These are phyloP conservation scores for Phymastichus coffea DNA, from an alignment of 1,140 invertebrate species.

Conservation along the genomic window DNA sequence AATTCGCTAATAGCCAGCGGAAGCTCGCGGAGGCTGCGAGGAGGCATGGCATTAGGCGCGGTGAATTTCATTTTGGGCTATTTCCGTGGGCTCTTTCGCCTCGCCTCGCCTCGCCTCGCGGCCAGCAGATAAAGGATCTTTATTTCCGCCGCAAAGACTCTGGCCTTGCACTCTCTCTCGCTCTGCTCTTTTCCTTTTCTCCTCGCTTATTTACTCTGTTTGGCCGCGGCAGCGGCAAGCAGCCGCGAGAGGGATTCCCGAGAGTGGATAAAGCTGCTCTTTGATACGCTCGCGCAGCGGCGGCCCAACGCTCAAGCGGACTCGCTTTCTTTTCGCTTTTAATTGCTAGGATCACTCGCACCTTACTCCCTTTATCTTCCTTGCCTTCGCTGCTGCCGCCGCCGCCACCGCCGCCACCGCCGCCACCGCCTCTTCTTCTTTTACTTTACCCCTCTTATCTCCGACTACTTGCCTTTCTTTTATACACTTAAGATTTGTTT, in stretches of 20 bases:
- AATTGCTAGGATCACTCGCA: conserved; percentile 17
- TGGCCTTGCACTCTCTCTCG: too few species aligned
- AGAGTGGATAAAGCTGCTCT: conserved; percentile 13
- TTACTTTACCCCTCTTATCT: not conserved
- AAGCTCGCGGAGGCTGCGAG: not conserved
- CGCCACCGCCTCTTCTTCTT: not conserved
- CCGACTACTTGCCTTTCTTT: not conserved
- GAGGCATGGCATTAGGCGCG: not conserved
- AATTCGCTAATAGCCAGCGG: conserved; percentile 10
- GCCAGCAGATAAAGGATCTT: conserved; percentile 38
- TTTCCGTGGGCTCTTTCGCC: conserved; percentile 15
- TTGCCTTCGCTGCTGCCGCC: not conserved
- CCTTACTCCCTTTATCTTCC: not conserved
- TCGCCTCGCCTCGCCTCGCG: conserved; percentile 17
- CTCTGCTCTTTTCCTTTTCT: not conserved
- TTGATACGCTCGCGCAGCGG: conserved; percentile 27
- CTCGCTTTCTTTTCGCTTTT: conserved; percentile 29
- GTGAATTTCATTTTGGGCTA: conserved; percentile 3
- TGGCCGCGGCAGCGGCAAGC: not conserved
- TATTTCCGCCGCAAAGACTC: conserved; percentile 30
- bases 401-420: not conserved
- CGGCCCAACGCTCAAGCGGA: conserved; percentile 31
- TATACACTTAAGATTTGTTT: conserved; percentile 13
- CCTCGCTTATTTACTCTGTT: conserved; percentile 2
- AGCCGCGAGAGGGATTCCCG: not conserved